These are phyloP conservation scores for Orthonychiurus folsomi DNA, from an alignment of 2,888 invertebrate genomes.

Conservation along the genomic window DNA sequence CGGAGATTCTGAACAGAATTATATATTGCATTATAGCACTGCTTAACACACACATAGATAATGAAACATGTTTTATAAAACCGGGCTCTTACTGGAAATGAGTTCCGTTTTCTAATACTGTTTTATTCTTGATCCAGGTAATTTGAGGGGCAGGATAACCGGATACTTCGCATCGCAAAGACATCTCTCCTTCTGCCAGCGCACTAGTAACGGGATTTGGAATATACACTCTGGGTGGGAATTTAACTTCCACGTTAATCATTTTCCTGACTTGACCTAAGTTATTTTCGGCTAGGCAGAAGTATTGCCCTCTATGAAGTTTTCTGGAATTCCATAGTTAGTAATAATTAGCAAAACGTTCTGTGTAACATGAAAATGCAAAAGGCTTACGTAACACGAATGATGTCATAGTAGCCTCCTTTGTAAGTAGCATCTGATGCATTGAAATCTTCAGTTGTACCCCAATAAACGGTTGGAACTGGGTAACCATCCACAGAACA, in stretches of 20 bases:
- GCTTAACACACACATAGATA: no score
- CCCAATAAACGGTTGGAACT: not conserved
- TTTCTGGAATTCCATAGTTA: not conserved
- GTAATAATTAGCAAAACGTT: no score
- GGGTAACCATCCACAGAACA: not conserved
- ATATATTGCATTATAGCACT: not conserved
- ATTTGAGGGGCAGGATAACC: not conserved
- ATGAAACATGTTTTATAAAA: no score
- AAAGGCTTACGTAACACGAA: not conserved
- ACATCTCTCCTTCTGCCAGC: not conserved
- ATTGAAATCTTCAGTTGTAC: not conserved
- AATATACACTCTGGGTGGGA: not conserved
- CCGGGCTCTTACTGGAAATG: not conserved
- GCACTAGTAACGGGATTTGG: not conserved
- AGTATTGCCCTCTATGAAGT: not conserved
- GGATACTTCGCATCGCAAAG: not conserved
- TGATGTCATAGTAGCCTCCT: no score
- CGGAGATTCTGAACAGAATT: no score
- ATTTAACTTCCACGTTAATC: not conserved
- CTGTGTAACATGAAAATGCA: no score
- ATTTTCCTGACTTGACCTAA: not conserved
- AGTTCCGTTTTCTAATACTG: not conserved
- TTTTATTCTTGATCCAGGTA: not conserved
- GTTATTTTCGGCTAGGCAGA: not conserved
- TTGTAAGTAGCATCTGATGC: no score